Percentiles rank a stretch among this genome's conserved stretches.
Evolutionary conservation across 2,888 invertebrate genomes (phyloP).

Genomic region (Syrista parreyssii): DNA sequence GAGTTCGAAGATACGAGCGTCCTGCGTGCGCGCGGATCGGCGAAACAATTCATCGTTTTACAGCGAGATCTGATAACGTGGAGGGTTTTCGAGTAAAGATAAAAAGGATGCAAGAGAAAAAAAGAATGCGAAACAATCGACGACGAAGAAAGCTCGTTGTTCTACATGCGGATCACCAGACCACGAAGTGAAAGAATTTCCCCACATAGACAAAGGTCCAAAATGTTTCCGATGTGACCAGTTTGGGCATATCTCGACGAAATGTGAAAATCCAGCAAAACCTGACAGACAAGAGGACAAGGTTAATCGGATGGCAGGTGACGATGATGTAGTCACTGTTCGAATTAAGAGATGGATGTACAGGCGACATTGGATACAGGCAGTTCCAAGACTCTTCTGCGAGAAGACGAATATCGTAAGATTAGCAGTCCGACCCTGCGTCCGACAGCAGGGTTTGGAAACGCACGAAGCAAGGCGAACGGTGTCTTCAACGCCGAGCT

Average conservation of each 20-base stretch:
- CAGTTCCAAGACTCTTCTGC: slow-evolving; percentile 8
- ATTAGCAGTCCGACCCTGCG: slow-evolving; percentile 7
- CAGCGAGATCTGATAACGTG: slow-evolving; percentile 11
- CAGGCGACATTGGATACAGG: slow-evolving; percentile 16
- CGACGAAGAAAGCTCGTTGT: slow-evolving; percentile 8
- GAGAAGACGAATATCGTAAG: slow-evolving; percentile 14
- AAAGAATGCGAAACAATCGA: neutral
- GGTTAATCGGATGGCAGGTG: neutral
- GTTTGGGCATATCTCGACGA: slow-evolving; percentile 22
- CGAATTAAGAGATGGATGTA: slow-evolving; percentile 6
- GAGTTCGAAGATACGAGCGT: slow-evolving; percentile 6
- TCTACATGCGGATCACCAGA: slow-evolving; percentile 18
- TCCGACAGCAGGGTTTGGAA: slow-evolving; percentile 10
- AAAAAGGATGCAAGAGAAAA: neutral
- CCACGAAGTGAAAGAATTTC: slow-evolving; percentile 15
- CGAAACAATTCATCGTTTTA: slow-evolving; percentile 12
- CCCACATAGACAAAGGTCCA: slow-evolving; percentile 17
- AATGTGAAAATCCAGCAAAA: neutral
- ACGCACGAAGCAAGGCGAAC: neutral
- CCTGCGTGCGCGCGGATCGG: slow-evolving; percentile 11
- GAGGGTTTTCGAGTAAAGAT: slow-evolving; percentile 1
- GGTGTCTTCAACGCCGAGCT: slow-evolving; percentile 4
- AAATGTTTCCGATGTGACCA: slow-evolving; percentile 37
- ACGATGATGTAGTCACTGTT: neutral
- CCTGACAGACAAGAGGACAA: neutral